Evolutionary conservation across 2,797 vertebrate genomes (phyloP), one percentile per base, ranked within the genome.

Genomic region (Ctenopoma multispine): DNA sequence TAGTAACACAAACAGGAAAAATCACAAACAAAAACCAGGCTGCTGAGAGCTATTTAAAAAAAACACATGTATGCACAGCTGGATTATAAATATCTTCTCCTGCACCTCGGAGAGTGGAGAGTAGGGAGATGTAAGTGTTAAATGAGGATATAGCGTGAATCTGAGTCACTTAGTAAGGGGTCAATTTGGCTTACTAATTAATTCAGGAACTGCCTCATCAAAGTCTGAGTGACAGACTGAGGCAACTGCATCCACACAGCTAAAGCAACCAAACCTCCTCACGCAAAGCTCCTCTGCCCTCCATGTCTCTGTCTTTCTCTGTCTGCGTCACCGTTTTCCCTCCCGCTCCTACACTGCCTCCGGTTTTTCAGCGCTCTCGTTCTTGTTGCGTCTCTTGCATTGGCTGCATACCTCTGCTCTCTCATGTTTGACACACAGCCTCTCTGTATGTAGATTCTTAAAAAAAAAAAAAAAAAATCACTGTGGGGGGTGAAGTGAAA

Each of bases 171-270:
- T 55, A 70, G 71, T 34, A 3, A 11, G 24, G 53, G 71, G 18
- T 75, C 70, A 81, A 63, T 73, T 48, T 2, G 50, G 21, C 80
- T 81, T 54, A 64, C 77, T 81, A 85, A 87, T 84, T 86, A 55
- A 84, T 91, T 82, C 66, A 85, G 69, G 65, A 77, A 75, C 46
- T 56, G 82, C 49, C 47, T 85, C 81, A 65, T 86, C 80, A 79
- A 73, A 75, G 79, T 49, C 71, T 79, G 47, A 64, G 66, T 50
- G 59, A 68, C 21, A 53, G 66, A 72, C 11, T 1, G 82, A 71
- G 54, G 66, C 65, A 11, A 56, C 54, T n/a, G 64, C 54, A n/a
- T 64, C 58, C 44, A 5, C 57, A 20, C 61, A 58, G 27, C 75
- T 12, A 38, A 53, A 69, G 69, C 67, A 2, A 24, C 47, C 40